Evolutionary conservation across 1,140 invertebrate species (phyloP).

Genomic region (Tribolium castaneum): DNA sequence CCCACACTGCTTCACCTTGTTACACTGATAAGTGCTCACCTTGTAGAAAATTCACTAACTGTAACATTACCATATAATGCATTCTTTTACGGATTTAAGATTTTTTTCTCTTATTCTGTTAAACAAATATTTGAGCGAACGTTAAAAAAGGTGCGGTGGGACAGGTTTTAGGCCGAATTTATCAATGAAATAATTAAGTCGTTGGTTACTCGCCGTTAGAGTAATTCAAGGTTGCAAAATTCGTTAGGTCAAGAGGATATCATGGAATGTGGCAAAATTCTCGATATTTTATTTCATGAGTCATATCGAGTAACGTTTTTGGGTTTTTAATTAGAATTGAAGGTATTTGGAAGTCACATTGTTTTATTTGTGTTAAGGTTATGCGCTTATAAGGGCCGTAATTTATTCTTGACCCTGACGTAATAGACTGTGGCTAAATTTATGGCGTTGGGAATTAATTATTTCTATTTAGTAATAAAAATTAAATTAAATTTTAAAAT

Average conservation of each 20-base stretch:
- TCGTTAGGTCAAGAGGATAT: neutral
- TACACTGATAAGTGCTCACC: slow-evolving; percentile 31
- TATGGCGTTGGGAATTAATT: no score
- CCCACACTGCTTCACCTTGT: slow-evolving; percentile 30
- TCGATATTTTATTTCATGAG: neutral
- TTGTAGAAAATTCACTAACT: slow-evolving; percentile 28
- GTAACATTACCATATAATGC: slow-evolving; percentile 30
- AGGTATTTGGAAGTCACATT: neutral
- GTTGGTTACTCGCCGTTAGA: neutral
- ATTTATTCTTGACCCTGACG: neutral
- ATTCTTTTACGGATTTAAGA: slow-evolving; percentile 16
- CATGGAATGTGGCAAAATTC: neutral
- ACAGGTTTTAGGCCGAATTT: slow-evolving; percentile 7
- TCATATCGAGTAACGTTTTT: neutral
- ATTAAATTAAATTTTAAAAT: no score
- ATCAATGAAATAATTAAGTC: neutral
- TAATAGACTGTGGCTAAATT: no score
- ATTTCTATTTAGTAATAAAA: no score
- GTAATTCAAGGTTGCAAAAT: neutral
- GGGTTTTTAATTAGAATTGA: neutral
- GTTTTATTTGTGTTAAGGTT: neutral
- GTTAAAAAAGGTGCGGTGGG: slow-evolving; percentile 15
- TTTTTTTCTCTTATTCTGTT: neutral
- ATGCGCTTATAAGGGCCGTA: neutral
- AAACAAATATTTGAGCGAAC: slow-evolving; percentile 17